Conservation (phyloP, 2,113 vertebrate species). For the Clarias gariepinus region DNA sequence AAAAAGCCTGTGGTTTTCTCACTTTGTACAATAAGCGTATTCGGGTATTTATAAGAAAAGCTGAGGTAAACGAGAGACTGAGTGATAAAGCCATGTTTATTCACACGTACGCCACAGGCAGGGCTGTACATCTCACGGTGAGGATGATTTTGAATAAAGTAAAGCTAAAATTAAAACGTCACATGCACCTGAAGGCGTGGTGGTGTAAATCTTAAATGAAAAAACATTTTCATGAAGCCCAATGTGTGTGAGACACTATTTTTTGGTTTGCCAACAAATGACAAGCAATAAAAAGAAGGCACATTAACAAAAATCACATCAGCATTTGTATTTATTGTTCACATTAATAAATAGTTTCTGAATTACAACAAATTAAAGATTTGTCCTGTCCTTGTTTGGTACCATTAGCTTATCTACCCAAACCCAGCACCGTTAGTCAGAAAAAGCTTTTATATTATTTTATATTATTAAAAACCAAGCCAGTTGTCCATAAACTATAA, state of each 20-base stretch:
- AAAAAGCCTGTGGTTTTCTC: background rate
- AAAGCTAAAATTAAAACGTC: background rate
- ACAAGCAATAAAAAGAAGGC: background rate
- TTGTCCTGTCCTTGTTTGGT: background rate
- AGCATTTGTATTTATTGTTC: background rate
- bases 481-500: background rate
- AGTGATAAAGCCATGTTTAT: background rate
- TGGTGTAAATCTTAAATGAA: background rate
- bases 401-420: background rate
- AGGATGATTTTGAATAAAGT: background rate
- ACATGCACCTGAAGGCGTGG: background rate
- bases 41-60: background rate
- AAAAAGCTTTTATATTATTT: background rate
- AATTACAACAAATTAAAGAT: background rate
- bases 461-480: background rate
- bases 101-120: background rate
- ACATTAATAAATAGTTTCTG: background rate
- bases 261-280: background rate
- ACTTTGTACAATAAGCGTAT: background rate
- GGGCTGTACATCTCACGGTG: background rate
- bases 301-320: background rate
- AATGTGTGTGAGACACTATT: background rate
- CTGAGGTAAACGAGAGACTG: background rate
- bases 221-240: background rate
- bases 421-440: background rate